These are phyloP conservation scores for Chymomyza caudatula DNA, from an alignment of 2,888 invertebrate species.

Conservation along the genomic window DNA sequence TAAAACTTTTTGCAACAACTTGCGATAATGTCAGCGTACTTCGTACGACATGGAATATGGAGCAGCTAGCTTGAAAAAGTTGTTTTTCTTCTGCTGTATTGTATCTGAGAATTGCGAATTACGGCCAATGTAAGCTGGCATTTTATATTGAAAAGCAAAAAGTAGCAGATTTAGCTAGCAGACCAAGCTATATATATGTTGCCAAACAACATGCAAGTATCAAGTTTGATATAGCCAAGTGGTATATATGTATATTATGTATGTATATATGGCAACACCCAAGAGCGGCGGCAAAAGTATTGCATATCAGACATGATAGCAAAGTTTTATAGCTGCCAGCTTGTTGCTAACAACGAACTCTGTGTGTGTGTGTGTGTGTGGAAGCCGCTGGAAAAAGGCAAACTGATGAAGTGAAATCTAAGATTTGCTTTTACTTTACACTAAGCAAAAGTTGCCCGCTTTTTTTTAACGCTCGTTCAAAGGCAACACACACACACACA, in stretches of 20 bases:
- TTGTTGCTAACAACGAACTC: constrained; percentile 11
- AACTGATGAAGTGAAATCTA: constrained; percentile 50
- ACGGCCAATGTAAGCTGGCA: constrained; percentile 13
- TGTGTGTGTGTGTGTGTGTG: not conserved
- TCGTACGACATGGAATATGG: not conserved
- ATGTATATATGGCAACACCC: not conserved
- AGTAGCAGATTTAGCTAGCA: not conserved
- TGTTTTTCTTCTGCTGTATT: not conserved
- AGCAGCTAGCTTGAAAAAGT: not conserved
- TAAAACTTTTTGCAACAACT: constrained; percentile 19
- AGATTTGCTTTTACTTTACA: constrained; percentile 11
- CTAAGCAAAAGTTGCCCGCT: not conserved
- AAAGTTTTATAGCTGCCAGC: constrained; percentile 44
- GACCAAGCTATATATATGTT: not conserved
- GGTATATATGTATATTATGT: not conserved
- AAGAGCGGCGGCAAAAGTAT: not conserved
- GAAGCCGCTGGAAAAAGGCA: not conserved
- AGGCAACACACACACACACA: constrained; percentile 13
- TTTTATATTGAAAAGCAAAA: constrained; percentile 23
- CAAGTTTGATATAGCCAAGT: not conserved
- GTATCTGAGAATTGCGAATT: not conserved
- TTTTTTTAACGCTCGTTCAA: not conserved
- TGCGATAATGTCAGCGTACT: constrained; percentile 19
- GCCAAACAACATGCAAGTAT: not conserved
- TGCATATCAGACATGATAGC: constrained; percentile 20